phyloP scores from a whole-genome alignment of 2,113 vertebrate species.

The Triplophysa rosa region DNA sequence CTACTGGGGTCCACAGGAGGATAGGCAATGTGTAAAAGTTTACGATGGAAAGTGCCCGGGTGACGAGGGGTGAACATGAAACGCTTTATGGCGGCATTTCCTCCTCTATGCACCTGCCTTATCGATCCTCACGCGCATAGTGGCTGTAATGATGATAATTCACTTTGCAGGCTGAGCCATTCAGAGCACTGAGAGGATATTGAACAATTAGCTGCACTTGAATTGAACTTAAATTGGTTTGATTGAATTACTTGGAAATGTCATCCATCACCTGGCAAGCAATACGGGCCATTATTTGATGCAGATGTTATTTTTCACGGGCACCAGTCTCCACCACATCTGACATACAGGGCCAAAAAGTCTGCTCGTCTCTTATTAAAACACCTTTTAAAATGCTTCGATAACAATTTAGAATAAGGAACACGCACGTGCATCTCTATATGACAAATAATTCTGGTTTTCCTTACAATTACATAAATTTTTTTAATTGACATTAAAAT shows the following conservation, averaged over 20 bases:
- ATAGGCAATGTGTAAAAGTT: slow-evolving; percentile 2
- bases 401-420: neutral
- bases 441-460: too few species aligned
- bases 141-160: slow-evolving; percentile 50
- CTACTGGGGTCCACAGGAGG: neutral
- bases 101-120: slow-evolving; percentile 49
- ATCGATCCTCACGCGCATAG: slow-evolving; percentile 50
- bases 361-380: neutral
- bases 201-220: slow-evolving; percentile 50
- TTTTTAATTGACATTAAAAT: too few species aligned
- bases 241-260: slow-evolving; percentile 58
- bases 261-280: slow-evolving; percentile 53
- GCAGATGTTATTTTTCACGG: slow-evolving; percentile 37
- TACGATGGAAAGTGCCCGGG: slow-evolving; percentile 31
- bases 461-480: too few species aligned
- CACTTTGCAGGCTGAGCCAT: slow-evolving; percentile 45
- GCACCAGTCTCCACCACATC: slow-evolving; percentile 38
- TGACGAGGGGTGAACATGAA: slow-evolving; percentile 51
- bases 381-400: neutral
- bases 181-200: slow-evolving; percentile 47
- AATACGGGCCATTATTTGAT: slow-evolving; percentile 48
- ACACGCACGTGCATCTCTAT: neutral
- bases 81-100: slow-evolving; percentile 38
- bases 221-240: slow-evolving; percentile 53
- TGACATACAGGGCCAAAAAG: slow-evolving; percentile 18